Evolutionary conservation across 2,888 invertebrate species (phyloP), one percentile per base, ranked within the genome.

Genomic region (Drosophila nr. perissopoda): DNA sequence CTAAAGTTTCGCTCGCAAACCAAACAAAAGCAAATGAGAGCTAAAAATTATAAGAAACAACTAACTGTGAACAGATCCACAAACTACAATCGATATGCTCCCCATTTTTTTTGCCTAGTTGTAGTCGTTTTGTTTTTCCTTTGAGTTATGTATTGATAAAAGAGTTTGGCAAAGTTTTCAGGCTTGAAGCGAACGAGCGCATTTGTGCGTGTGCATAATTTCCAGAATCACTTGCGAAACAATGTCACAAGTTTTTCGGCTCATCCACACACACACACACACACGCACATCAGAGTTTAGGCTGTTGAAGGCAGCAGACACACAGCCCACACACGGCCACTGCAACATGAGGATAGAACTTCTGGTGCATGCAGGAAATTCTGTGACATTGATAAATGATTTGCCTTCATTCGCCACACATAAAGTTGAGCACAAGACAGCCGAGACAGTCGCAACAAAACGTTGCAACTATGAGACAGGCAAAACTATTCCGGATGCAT

Each of bases 331-430:
- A 8, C 7, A 18, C 18, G 11, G 7, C 21, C 25, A 6, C n/a
- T 10, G 40, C 25, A 11, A 31, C 57, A 31, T 66, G 57, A 67
- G 54, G 58, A 70, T 27, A 66, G 38, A 79, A 81, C 82, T 88
- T 88, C 82, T 89, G 73, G 84, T 76, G 89, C 87, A 81, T 81
- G 90, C 79, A 82, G 82, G 82, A 87, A 76, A 89, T 84, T 86
- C 86, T 70, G 74, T 88, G 87, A 88, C 87, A 88, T 90, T 88
- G 87, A 88, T 90, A 88, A 88, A 88, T 90, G 90, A 88, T 89
- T 89, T 81, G 72, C 65, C 72, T 62, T 31, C 79, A 18, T 38
- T n/a, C 40, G 40, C 49, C 52, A 27, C 59, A 38, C 59, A 38
- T 53, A 84, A 90, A 87, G 75, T 87, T 87, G 70, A 65, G 82